Percentiles rank a stretch among this genome's conserved stretches.
phyloP scores from a whole-genome alignment of 2,888 invertebrate species.

The Parnassius apollo region DNA sequence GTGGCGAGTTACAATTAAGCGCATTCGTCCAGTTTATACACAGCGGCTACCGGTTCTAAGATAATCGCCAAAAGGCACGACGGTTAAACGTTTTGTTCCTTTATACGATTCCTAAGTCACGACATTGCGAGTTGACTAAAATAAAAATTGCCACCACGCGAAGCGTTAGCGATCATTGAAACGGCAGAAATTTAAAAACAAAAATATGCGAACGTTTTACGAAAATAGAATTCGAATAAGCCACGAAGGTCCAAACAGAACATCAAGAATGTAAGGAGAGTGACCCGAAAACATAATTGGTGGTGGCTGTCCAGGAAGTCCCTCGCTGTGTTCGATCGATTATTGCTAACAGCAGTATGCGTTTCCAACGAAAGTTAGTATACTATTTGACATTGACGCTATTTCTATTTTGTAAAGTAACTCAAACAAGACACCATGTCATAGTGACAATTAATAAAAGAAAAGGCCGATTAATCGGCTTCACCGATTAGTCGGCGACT shows the following conservation, averaged over 20 bases:
- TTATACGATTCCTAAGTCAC: conserved; percentile 54
- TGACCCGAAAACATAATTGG: too few relatives aligned
- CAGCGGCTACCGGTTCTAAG: conserved; percentile 58
- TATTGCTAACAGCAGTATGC: too few relatives aligned
- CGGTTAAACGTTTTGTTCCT: conserved; percentile 41
- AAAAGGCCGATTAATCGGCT: too few relatives aligned
- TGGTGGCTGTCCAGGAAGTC: too few relatives aligned
- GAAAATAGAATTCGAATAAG: conserved; percentile 55
- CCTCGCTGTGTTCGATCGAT: too few relatives aligned
- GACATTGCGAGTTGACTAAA: conserved; percentile 48
- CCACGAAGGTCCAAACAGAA: conserved; percentile 32
- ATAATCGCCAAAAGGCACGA: conserved; percentile 48
- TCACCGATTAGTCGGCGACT: too few relatives aligned
- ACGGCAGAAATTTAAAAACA: conserved; percentile 60
- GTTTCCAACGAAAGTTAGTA: too few relatives aligned
- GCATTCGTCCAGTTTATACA: conserved; percentile 36
- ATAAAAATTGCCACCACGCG: conserved; percentile 57
- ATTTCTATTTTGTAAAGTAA: too few relatives aligned
- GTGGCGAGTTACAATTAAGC: conserved; percentile 53
- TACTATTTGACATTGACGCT: too few relatives aligned
- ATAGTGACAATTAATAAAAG: too few relatives aligned
- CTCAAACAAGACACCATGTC: too few relatives aligned
- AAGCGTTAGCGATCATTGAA: conserved; percentile 58
- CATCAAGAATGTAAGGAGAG: conserved; percentile 3
- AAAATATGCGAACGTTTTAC: conserved; percentile 45